Percentiles rank a stretch among this genome's conserved stretches.
Evolutionary conservation across 2,113 vertebrate species (phyloP).

Genomic region (Vulpes ferrilata): DNA sequence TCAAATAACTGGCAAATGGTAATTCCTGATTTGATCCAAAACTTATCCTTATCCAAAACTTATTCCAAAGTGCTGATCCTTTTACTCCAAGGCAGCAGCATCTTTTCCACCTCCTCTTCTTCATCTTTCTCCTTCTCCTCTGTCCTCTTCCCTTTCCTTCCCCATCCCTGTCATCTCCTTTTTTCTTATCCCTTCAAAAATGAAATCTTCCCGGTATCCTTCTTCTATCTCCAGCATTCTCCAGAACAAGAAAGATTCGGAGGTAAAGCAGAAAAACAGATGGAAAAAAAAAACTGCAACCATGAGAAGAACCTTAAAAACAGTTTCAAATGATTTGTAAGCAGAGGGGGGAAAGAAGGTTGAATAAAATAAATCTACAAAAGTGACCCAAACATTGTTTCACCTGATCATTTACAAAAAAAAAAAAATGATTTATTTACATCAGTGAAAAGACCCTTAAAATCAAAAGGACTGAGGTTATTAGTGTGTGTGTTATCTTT

Average conservation of each 20-base stretch:
- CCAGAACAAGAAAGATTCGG: neutral
- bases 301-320: neutral
- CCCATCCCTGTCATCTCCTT: neutral
- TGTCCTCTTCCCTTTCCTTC: neutral
- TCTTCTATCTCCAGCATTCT: neutral
- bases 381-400: neutral
- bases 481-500: neutral
- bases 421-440: neutral
- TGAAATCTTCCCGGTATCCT: neutral
- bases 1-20: neutral
- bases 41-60: too few species aligned
- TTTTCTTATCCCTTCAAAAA: neutral
- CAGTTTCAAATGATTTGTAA: neutral
- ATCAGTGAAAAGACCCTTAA: neutral
- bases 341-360: neutral
- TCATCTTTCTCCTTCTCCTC: neutral
- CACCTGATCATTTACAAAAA: neutral
- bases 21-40: neutral
- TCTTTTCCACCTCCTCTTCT: neutral
- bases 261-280: neutral
- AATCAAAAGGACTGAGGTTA: neutral
- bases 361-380: neutral
- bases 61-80: neutral
- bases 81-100: neutral
- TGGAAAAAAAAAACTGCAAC: neutral